phyloP scores from a whole-genome alignment of 2,888 invertebrate genomes.

The Atrina japonica region DNA sequence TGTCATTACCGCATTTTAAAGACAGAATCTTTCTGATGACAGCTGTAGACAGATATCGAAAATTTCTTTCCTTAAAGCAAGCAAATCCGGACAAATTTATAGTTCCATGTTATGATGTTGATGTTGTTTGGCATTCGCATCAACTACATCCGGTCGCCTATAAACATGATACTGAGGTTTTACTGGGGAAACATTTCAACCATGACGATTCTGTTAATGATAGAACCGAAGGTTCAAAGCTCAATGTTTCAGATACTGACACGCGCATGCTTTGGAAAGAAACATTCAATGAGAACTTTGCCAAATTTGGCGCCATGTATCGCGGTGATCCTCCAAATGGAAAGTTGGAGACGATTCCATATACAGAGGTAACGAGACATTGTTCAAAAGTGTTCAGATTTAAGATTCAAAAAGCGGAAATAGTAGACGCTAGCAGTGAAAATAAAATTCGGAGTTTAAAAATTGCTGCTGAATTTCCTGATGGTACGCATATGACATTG shows the following conservation, averaged over 20 bases:
- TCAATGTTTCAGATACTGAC: conserved; percentile 79
- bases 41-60: conserved; percentile 79
- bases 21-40: conserved; percentile 79
- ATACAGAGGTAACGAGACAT: conserved; percentile 63
- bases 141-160: conserved; percentile 78
- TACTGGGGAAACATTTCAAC: conserved; percentile 77
- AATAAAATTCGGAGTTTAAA: conserved; percentile 34
- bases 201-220: conserved; percentile 82
- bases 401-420: conserved; percentile 51
- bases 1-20: conserved; percentile 82
- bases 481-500: conserved; percentile 30
- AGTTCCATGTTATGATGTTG: conserved; percentile 83
- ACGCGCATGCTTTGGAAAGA: conserved; percentile 81
- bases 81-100: conserved; percentile 80
- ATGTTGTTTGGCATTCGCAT: conserved; percentile 82
- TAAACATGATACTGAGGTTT: conserved; percentile 61
- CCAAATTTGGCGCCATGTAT: conserved; percentile 81
- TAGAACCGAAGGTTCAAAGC: conserved; percentile 79
- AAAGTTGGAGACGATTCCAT: conserved; percentile 76
- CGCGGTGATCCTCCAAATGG: conserved; percentile 81
- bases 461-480: conserved; percentile 22
- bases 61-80: conserved; percentile 80
- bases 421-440: conserved; percentile 37
- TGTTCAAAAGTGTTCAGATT: conserved; percentile 64
- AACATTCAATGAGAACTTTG: conserved; percentile 79